Evolutionary conservation across 2,113 vertebrate species (phyloP).

Genomic region (Pavo muticus): DNA sequence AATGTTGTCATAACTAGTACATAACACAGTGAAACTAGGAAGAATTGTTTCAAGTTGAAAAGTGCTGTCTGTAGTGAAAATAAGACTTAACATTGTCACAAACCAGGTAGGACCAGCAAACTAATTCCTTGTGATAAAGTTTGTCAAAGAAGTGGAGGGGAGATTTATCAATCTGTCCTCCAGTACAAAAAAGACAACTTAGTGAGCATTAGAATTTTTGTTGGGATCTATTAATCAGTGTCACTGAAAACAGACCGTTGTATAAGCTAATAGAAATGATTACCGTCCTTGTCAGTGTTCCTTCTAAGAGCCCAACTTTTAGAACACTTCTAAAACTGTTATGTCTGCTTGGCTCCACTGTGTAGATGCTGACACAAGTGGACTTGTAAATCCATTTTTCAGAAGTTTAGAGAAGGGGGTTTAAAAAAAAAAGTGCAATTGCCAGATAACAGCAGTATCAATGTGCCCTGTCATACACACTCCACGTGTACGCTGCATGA

Average conservation of each 20-base stretch:
- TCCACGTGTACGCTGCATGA: background rate
- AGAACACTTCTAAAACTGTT: too few relatives aligned
- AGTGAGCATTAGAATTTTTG: background rate
- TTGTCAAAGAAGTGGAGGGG: background rate
- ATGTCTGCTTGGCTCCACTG: too few relatives aligned
- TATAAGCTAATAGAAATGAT: background rate
- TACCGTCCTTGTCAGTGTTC: background rate
- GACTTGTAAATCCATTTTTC: background rate
- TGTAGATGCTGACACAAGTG: too few relatives aligned
- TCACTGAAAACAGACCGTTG: background rate
- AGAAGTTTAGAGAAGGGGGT: background rate
- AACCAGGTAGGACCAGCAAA: background rate
- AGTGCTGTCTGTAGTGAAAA: background rate
- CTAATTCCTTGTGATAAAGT: background rate
- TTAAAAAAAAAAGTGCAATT: background rate
- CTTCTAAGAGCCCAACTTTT: background rate
- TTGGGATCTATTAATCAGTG: background rate
- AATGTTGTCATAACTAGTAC: background rate
- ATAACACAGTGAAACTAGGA: background rate
- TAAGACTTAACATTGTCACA: background rate
- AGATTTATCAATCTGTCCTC: background rate
- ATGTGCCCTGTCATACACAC: background rate
- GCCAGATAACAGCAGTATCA: background rate
- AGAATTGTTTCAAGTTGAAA: background rate
- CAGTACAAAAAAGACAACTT: background rate